Conservation (phyloP, 2,113 vertebrate genomes). For the Pogona vitticeps region DNA sequence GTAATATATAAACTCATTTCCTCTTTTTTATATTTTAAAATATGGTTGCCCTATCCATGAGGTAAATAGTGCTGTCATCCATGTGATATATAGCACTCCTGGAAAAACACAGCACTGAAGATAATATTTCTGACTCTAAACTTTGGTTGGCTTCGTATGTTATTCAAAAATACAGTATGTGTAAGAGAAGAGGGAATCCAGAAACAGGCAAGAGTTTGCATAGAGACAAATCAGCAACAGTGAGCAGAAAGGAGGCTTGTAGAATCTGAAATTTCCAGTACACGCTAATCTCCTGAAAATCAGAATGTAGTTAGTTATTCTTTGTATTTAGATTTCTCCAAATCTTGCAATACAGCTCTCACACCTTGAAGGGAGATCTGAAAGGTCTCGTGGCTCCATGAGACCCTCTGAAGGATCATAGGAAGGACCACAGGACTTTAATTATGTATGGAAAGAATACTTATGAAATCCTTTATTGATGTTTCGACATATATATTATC, state of each 20-base stretch:
- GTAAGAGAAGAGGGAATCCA: background rate
- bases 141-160: background rate
- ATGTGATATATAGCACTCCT: background rate
- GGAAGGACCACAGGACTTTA: too few relatives aligned
- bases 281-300: background rate
- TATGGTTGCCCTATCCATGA: background rate
- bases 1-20: constrained; percentile 3
- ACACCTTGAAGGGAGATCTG: too few relatives aligned
- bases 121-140: background rate
- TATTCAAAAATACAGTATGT: too few relatives aligned
- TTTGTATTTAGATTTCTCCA: too few relatives aligned
- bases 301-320: too few relatives aligned
- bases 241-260: background rate
- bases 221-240: too few relatives aligned
- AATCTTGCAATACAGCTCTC: too few relatives aligned
- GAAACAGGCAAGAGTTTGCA: background rate
- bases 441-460: too few relatives aligned
- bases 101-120: background rate
- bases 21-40: background rate
- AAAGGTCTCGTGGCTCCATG: too few relatives aligned
- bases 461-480: too few relatives aligned
- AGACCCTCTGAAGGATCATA: too few relatives aligned
- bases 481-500: too few relatives aligned
- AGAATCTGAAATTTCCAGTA: background rate
- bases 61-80: background rate